Base-by-base conservation (phyloP, 2,888 invertebrate genomes). In the Bimastos eiseni region DNA sequence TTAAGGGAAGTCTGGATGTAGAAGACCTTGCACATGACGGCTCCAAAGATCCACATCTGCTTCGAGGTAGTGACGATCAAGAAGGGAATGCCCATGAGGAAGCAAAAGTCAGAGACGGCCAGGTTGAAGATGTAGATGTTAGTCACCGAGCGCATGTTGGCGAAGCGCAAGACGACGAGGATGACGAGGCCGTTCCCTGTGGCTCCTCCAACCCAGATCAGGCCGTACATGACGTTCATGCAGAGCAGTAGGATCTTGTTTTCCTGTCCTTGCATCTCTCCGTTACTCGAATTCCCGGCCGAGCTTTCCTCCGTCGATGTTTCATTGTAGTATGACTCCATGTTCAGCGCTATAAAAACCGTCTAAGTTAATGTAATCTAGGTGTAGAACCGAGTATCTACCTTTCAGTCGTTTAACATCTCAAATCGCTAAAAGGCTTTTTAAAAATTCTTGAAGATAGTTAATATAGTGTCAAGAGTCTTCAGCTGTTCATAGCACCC, bases 161-260 rank as follows among this genome's bases (percentile, higher is more conserved):
- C 88, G 49, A 90, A 91, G 33, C 90, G 37, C 17, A 91, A 49
- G 24, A 94, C 93, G 3, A 95, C 94, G 91, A 94, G 94, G 38
- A 95, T 94, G 30, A 95, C 95, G 89, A 95, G 93, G 11, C 94
- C 93, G 90, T 95, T 95, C 89, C 95, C 95, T 3, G 95, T 92
- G 34, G 94, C 93, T 15, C 95, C 95, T 36, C 94, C 91, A 15
- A 93, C 88, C 33, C 93, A 93, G 38, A 93, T 93, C 4, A 92
- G 44, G 24, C 90, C 91, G 89, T 92, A 92, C 41, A 92, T 34
- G 41, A 90, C 90, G 86, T 36, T 36, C 86, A 34, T 86, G 36
- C 34, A 86, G 21, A 86, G 30, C 36, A 86, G 34, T 0, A 37
- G 33, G 86, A 86, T 36, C 1, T 34, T 21, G 36, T 34, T 19